Evolutionary conservation across 2,797 vertebrate genomes (phyloP).

Genomic region (Ambastaia sidthimunki): DNA sequence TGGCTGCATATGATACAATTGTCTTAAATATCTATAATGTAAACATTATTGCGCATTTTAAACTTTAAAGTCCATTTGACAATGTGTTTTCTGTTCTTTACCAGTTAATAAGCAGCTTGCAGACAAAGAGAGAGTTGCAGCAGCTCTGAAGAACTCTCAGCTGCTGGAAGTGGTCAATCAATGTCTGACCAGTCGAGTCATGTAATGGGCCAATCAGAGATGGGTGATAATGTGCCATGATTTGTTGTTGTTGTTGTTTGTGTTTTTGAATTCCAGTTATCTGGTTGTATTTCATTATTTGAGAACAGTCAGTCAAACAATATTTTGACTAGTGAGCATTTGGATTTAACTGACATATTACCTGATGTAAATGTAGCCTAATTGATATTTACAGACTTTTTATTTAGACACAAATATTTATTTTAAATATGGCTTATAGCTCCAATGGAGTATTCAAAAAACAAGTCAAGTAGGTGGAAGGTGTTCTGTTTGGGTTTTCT

Average conservation of each 20-base stretch:
- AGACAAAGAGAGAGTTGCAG: slow-evolving; percentile 96
- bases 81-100: slow-evolving; percentile 18
- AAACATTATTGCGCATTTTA: neutral
- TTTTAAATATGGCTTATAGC: neutral
- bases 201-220: slow-evolving; percentile 56
- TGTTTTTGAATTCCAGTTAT: neutral
- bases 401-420: neutral
- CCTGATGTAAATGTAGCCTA: neutral
- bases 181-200: slow-evolving; percentile 81
- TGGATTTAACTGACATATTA: neutral
- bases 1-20: too few species aligned
- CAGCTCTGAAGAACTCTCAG: slow-evolving; percentile 93
- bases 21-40: neutral
- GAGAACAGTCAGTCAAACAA: too few species aligned
- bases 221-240: too few species aligned
- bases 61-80: neutral
- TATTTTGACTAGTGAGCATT: neutral
- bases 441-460: neutral
- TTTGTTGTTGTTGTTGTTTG: too few species aligned
- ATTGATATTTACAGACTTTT: neutral
- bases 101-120: slow-evolving; percentile 97
- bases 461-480: neutral
- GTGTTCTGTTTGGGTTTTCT: neutral
- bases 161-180: slow-evolving; percentile 97
- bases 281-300: neutral